Evolutionary conservation across 2,888 invertebrate species (phyloP).

Genomic region (Agriopis leucophaearia): DNA sequence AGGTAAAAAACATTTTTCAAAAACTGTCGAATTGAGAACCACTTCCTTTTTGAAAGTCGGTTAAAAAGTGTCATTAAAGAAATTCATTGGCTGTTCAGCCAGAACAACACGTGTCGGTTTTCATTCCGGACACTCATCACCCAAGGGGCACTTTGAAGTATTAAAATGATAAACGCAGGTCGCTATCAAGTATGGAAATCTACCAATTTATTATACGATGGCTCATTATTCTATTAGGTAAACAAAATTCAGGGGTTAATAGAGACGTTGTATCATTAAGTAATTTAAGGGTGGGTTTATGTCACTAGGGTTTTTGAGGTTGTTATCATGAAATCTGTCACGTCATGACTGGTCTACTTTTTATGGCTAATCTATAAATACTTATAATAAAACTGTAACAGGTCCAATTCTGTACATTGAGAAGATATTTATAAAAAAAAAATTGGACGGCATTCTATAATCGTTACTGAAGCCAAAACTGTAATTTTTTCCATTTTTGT

Average conservation of each 20-base stretch:
- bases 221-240: conserved; percentile 85
- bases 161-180: conserved; percentile 81
- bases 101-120: neutral
- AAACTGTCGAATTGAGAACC: too few relatives aligned
- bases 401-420: too few relatives aligned
- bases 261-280: conserved; percentile 79
- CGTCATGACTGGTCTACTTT: conserved; percentile 29
- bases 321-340: conserved; percentile 46
- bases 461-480: too few relatives aligned
- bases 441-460: too few relatives aligned
- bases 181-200: conserved; percentile 84
- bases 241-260: conserved; percentile 81
- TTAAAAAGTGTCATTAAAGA: too few relatives aligned
- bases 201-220: conserved; percentile 85
- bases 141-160: conserved; percentile 79
- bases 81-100: too few relatives aligned
- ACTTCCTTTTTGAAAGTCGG: too few relatives aligned
- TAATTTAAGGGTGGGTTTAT: conserved; percentile 61
- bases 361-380: neutral
- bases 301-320: conserved; percentile 47
- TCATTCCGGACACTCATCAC: conserved; percentile 41
- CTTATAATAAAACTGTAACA: too few relatives aligned
- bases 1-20: too few relatives aligned
- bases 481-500: too few relatives aligned
- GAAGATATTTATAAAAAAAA: too few relatives aligned